Conservation (phyloP, 2,113 vertebrate species). For the Saguinus imperator region DNA sequence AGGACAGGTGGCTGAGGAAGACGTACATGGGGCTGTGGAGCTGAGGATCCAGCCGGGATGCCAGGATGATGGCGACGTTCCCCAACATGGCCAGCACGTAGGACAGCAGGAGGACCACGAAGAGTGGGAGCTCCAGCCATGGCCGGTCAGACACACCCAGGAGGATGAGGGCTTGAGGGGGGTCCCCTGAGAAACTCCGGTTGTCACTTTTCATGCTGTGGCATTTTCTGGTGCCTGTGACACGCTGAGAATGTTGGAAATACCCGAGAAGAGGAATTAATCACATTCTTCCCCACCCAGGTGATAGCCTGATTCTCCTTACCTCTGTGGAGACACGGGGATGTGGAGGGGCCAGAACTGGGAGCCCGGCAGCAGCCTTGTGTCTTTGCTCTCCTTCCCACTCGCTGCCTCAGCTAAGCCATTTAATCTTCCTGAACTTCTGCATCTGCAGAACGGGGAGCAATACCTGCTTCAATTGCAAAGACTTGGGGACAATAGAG, state of each 20-base stretch:
- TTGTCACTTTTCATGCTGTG: slow-evolving; percentile 58
- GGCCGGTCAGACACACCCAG: slow-evolving; percentile 67
- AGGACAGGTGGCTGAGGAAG: slow-evolving; percentile 71
- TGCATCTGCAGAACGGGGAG: background rate
- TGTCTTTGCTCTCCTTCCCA: background rate
- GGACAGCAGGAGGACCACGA: slow-evolving; percentile 63
- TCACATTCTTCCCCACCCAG: background rate
- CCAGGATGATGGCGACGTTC: slow-evolving; percentile 69
- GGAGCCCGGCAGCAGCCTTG: background rate
- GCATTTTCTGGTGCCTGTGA: background rate
- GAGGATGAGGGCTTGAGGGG: slow-evolving; percentile 61
- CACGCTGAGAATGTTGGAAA: background rate
- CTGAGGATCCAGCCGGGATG: slow-evolving; percentile 41
- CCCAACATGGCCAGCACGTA: slow-evolving; percentile 68
- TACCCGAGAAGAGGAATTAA: background rate
- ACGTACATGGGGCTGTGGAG: slow-evolving; percentile 74
- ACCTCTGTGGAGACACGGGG: background rate
- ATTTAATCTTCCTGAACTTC: background rate
- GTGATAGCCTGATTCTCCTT: background rate
- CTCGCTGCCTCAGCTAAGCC: background rate
- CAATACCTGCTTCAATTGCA: background rate
- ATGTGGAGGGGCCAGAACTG: rapidly evolving
- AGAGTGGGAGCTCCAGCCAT: slow-evolving; percentile 70
- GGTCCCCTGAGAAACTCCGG: background rate
- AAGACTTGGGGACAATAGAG: background rate